Base-by-base conservation (phyloP, 2,113 vertebrate genomes). In the Chunga burmeisteri region DNA sequence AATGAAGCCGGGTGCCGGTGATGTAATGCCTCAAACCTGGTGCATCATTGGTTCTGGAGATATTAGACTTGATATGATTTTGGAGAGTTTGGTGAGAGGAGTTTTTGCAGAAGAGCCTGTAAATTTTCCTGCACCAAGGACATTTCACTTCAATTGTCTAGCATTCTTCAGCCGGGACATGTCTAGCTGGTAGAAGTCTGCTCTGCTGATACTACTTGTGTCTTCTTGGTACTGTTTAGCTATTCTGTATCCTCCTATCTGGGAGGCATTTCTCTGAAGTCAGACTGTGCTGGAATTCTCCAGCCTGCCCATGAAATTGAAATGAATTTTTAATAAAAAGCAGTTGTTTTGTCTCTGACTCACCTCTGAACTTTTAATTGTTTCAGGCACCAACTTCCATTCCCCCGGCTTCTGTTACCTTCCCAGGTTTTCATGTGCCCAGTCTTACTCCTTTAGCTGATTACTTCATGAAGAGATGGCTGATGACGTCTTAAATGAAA, bases 311-410 rank as follows among this genome's bases (percentile, higher is more conserved):
- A 78, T 92, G 95, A 95, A 96, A 95, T 90, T 74, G 89, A 96
- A 96, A 95, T 95, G 84, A 97, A 94, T 95, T 97, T 94, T 92
- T 97, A 96, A 97, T 95, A 96, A 97, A 96, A 97, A 96, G 87
- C 94, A 95, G 91, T 96, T 96, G 94, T 86, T 94, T 91, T 97
- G 93, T 83, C 66, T 95, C 91, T 95, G 93, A 95, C 86, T 97
- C 93, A 96, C 96, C 96, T 95, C 96, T 96, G 95, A 95, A 97
- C 95, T 88, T 74, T 86, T 93, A 97, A 97, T 97, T 96, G 97
- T 96, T 96, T 96, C 93, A 96, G 93, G 91, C 94, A 95, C 93
- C 67, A 56, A 81, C 94, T 73, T 96, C 87, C 89, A 93, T 82
- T 96, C 66, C 81, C 73, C 62, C 53, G 85, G 91, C 73, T 97